Evolutionary conservation across 1,140 invertebrate genomes (phyloP), one percentile per base, ranked within the genome.

Genomic region (Drosophila bocki): DNA sequence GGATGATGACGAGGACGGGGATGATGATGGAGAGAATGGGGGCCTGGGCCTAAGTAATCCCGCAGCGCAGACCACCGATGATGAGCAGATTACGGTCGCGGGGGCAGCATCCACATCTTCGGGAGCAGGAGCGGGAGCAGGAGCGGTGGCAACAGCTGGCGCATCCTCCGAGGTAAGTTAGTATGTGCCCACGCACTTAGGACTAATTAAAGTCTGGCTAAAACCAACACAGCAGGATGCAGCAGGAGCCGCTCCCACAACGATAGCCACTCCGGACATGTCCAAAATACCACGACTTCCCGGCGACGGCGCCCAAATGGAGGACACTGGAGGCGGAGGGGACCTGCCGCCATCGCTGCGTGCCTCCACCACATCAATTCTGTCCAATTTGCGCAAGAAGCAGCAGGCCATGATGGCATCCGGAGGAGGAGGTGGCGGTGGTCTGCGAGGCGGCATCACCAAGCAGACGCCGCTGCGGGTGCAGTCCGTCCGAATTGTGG

Each of bases 231-330:
- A 88, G 85, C 85, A 82, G 85, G 85, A 84, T 60, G 72, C 75
- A 48, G 26, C 13, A 26, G 53, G 5, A 39, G 53, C 62, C 35
- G n/a, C 58, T 47, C 9, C 57, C 26, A 72, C 62, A 63, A 39
- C 56, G 29, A 70, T 72, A 22, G 51, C 39, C 48, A 82, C 80
- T 32, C 80, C 81, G 75, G 91, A 92, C 48, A 93, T 93, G 87
- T 91, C 91, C 5, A 93, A 92, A 91, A 92, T 93, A 58, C 94
- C 94, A 62, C 81, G 94, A 32, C 88, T 94, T 33, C 93, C 94
- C 26, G 93, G 94, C 9, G 94, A 94, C 60, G 94, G 94, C 1
- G 93, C 92, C 60, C 90, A 91, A 61, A 91, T 80, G 84, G 91
- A 92, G 15, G 91, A 92, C 71, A 82, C 78, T 53, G 65, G 53